Conservation (phyloP, 2,797 vertebrate genomes). For the Sciaenops ocellatus region DNA sequence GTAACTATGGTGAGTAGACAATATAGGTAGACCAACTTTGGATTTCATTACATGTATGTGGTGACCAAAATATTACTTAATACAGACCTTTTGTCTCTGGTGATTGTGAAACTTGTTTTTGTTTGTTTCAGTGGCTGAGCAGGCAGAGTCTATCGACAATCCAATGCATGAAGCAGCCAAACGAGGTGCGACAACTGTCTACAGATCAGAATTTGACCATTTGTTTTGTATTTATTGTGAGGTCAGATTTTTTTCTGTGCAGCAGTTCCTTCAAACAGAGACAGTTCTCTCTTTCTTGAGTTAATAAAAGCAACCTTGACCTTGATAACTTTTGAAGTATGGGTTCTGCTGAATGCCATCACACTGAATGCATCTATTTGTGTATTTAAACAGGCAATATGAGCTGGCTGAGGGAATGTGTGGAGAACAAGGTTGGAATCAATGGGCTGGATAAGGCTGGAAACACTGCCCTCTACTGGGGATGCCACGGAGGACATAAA, state of each 20-base stretch:
- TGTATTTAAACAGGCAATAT: constrained; percentile 89
- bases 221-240: not conserved
- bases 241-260: not conserved
- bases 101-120: not conserved
- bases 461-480: constrained; percentile 98
- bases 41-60: not conserved
- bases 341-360: constrained; percentile 6
- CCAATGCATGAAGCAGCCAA: constrained; percentile 98
- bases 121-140: constrained; percentile 91
- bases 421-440: constrained; percentile 96
- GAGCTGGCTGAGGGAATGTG: constrained; percentile 96
- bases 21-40: not conserved
- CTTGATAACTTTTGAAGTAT: not conserved
- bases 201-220: not conserved
- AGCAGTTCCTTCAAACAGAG: not conserved
- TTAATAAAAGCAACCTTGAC: not conserved
- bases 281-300: not conserved
- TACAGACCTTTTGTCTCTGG: not conserved
- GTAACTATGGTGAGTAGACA: constrained; percentile 93
- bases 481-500: constrained; percentile 96
- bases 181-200: constrained; percentile 85
- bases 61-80: not conserved
- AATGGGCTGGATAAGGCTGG: constrained; percentile 98
- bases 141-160: constrained; percentile 97
- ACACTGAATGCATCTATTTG: constrained; percentile 27